A percentile compares a stretch with the other conserved stretches of the same genome.
Conservation (phyloP, 2,888 invertebrate species). For the Choristoneura rosaceana region DNA sequence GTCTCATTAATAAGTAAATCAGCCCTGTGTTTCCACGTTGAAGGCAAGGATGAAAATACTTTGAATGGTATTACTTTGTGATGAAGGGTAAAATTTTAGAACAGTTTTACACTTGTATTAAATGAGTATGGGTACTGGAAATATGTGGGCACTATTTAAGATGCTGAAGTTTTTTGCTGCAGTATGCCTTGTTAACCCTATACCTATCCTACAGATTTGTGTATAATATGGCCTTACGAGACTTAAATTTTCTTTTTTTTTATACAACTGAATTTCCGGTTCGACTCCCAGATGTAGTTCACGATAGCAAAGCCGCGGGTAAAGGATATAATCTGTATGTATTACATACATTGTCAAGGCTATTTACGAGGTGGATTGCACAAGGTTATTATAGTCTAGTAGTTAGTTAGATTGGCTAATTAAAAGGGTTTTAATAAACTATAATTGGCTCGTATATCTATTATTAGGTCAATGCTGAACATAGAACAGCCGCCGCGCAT, state of each 20-base stretch:
- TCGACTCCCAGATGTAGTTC: too few relatives aligned
- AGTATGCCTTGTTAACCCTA: too few relatives aligned
- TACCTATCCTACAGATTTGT: too few relatives aligned
- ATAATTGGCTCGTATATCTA: constrained; percentile 40
- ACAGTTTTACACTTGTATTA: background rate
- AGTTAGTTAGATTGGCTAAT: constrained; percentile 24
- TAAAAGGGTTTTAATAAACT: constrained; percentile 17
- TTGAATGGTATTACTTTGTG: background rate
- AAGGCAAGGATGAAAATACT: background rate
- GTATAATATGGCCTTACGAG: too few relatives aligned
- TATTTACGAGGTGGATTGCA: constrained; percentile 5
- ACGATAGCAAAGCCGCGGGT: too few relatives aligned
- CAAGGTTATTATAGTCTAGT: background rate
- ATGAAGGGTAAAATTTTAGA: background rate
- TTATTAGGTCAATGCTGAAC: constrained; percentile 77
- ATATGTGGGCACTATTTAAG: background rate
- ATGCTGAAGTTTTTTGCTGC: background rate
- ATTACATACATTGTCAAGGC: background rate
- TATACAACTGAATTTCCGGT: too few relatives aligned
- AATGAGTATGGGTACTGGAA: background rate
- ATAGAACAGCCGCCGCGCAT: constrained; percentile 78
- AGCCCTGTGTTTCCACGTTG: background rate
- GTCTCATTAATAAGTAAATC: background rate
- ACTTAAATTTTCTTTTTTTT: too few relatives aligned
- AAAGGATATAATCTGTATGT: background rate